phyloP scores from a whole-genome alignment of 1,140 invertebrate species.

The Bombus superbus region DNA sequence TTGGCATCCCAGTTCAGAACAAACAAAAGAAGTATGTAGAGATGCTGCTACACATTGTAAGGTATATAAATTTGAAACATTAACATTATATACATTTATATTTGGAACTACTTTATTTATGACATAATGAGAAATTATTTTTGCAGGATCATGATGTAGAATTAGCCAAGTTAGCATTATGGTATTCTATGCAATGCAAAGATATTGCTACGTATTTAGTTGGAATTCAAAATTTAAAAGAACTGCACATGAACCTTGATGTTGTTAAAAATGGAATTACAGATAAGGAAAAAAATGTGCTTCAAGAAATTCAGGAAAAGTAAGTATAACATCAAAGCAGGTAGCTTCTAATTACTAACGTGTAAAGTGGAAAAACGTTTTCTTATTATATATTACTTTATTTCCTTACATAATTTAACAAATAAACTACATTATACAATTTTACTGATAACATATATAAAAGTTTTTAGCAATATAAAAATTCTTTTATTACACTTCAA shows the following conservation, averaged over 20 bases:
- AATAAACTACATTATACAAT: not conserved
- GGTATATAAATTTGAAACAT: constrained; percentile 76
- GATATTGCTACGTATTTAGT: constrained; percentile 86
- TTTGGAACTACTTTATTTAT: constrained; percentile 14
- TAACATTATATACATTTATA: constrained; percentile 1
- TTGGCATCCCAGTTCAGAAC: constrained; percentile 92
- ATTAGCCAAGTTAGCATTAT: constrained; percentile 88
- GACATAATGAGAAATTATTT: constrained; percentile 7
- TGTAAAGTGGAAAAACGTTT: not conserved
- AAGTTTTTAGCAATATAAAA: not conserved
- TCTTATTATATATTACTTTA: not conserved
- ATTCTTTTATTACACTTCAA: not conserved
- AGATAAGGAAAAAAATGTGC: constrained; percentile 84
- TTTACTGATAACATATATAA: not conserved
- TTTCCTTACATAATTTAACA: not conserved
- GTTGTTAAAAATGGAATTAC: constrained; percentile 83
- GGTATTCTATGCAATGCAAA: constrained; percentile 84
- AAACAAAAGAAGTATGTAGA: constrained; percentile 86
- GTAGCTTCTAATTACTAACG: not conserved
- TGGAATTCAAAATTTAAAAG: constrained; percentile 86
- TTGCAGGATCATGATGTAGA: constrained; percentile 85
- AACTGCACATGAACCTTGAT: constrained; percentile 86
- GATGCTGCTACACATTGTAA: constrained; percentile 86
- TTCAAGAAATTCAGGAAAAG: constrained; percentile 86
- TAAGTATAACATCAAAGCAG: constrained; percentile 77